A percentile compares a stretch with the other conserved stretches of the same genome.
Conservation (phyloP, 2,797 vertebrate species). For the Bovichtus diacanthus region DNA sequence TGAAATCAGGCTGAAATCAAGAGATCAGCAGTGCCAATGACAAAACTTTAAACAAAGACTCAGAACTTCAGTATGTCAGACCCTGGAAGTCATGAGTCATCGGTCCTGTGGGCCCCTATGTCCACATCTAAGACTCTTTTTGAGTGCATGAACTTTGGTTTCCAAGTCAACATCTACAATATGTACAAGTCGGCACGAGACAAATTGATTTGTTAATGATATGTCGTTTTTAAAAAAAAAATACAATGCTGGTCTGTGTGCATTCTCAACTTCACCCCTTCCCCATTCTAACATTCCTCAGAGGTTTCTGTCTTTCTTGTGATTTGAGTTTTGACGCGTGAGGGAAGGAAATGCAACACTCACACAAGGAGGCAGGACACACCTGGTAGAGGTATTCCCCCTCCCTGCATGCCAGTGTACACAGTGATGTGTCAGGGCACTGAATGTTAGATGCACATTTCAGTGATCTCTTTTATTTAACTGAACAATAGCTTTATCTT, state of each 20-base stretch:
- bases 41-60: slow-evolving; percentile 38
- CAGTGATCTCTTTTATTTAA: slow-evolving; percentile 20
- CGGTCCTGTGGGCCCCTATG: slow-evolving; percentile 37
- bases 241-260: slow-evolving; percentile 32
- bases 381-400: slow-evolving; percentile 65
- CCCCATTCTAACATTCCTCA: slow-evolving; percentile 32
- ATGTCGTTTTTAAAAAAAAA: too few relatives aligned
- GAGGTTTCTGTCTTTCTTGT: slow-evolving; percentile 23
- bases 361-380: slow-evolving; percentile 50
- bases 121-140: slow-evolving; percentile 46
- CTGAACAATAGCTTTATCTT: neutral
- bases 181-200: slow-evolving; percentile 53
- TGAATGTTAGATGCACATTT: slow-evolving; percentile 2
- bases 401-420: slow-evolving; percentile 37
- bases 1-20: neutral
- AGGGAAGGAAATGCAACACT: slow-evolving; percentile 11
- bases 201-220: slow-evolving; percentile 43
- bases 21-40: neutral
- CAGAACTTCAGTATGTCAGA: slow-evolving; percentile 25
- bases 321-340: slow-evolving; percentile 15
- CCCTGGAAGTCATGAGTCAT: slow-evolving; percentile 57
- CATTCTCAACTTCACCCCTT: slow-evolving; percentile 3
- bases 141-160: slow-evolving; percentile 43
- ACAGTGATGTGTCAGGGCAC: slow-evolving; percentile 21
- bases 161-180: slow-evolving; percentile 55